A percentile compares a stretch with the other conserved stretches of the same genome.
These are phyloP conservation scores for Perca schrenkii DNA, from an alignment of 2,113 vertebrate genomes.

Conservation along the genomic window DNA sequence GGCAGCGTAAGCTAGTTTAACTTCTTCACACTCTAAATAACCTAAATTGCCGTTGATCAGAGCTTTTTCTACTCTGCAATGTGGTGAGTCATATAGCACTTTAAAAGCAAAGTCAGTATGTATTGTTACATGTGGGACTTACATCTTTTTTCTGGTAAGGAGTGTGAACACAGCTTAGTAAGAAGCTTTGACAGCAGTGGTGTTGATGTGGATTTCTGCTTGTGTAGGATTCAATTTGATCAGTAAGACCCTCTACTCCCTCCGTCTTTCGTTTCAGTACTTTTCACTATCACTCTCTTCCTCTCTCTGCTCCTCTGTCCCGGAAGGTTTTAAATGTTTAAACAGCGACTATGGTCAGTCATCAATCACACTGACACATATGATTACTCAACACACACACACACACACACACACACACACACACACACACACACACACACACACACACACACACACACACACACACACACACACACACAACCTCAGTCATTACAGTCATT, in stretches of 20 bases:
- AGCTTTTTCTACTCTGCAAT: not conserved
- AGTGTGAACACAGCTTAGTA: not conserved
- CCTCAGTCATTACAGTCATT: conserved; percentile 67
- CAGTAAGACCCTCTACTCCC: not conserved
- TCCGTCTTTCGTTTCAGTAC: conserved; percentile 31
- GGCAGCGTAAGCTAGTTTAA: not conserved
- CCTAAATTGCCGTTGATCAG: not conserved
- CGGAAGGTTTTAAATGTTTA: conserved; percentile 76
- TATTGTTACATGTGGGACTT: not conserved
- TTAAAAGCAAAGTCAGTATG: not conserved
- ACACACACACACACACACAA: conserved; percentile 8
- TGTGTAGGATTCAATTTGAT: conserved; percentile 8
- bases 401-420: conserved; percentile 18
- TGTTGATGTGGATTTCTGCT: conserved; percentile 35
- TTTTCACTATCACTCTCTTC: conserved; percentile 11
- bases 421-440: conserved; percentile 23
- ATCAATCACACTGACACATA: conserved; percentile 72
- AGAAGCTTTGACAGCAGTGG: not conserved
- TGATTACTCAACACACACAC: conserved; percentile 60
- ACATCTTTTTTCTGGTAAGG: not conserved
- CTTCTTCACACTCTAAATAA: not conserved
- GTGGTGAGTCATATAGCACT: not conserved
- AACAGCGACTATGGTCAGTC: conserved; percentile 62
- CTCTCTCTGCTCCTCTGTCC: conserved; percentile 14
- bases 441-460: conserved; percentile 17